A percentile compares a stretch with the other conserved stretches of the same genome.
These are phyloP conservation scores for Ichneumoninae sp. DNA, from an alignment of 2,888 invertebrate genomes.

Conservation along the genomic window DNA sequence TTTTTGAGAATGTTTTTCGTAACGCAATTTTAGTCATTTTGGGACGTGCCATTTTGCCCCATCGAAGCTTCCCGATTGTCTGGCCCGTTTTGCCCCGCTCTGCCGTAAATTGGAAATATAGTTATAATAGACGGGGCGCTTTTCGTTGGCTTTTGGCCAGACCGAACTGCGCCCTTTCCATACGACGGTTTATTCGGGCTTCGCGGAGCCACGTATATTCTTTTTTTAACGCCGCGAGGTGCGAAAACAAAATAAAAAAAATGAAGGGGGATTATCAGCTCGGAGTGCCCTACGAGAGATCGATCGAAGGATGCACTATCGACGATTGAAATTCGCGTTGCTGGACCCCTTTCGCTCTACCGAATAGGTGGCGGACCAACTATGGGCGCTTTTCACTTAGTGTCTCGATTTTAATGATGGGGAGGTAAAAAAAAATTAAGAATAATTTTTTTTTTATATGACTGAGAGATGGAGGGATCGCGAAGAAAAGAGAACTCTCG, in stretches of 20 bases:
- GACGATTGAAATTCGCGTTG: conserved; percentile 7
- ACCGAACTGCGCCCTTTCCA: background rate
- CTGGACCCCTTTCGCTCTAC: too few relatives aligned
- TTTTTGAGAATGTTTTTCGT: background rate
- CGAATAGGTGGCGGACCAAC: background rate
- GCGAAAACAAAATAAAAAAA: background rate
- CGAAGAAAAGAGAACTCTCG: conserved; percentile 62
- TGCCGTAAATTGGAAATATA: background rate
- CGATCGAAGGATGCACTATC: conserved; percentile 3
- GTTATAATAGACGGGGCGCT: background rate
- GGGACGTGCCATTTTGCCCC: too few relatives aligned
- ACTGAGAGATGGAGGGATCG: conserved; percentile 10
- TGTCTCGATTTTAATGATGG: conserved; percentile 17
- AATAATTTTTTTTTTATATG: background rate
- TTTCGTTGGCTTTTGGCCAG: background rate
- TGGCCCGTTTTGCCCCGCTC: too few relatives aligned
- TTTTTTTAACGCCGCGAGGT: background rate
- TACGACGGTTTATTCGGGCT: background rate
- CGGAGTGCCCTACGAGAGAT: background rate
- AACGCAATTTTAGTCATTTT: too few relatives aligned
- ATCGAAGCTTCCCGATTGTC: too few relatives aligned
- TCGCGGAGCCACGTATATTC: background rate
- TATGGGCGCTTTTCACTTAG: background rate
- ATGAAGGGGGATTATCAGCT: background rate
- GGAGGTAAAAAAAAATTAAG: background rate